These are phyloP conservation scores for Crotalus adamanteus DNA, from an alignment of 2,797 vertebrate genomes.

Conservation along the genomic window DNA sequence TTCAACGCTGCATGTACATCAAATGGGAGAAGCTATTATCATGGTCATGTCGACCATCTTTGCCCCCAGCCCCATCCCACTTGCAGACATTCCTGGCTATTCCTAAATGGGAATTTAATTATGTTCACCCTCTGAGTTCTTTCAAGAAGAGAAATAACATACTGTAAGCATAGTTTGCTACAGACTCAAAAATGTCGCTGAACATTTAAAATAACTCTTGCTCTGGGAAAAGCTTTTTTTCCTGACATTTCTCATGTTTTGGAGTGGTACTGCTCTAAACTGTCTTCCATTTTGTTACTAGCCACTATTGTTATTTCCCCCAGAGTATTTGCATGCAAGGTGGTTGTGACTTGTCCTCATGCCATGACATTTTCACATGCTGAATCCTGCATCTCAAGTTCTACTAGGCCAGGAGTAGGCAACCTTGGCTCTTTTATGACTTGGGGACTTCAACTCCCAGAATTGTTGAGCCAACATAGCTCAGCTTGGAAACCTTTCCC, in stretches of 20 bases:
- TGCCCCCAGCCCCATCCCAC: background rate
- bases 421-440: too few species aligned
- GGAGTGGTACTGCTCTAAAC: background rate
- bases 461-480: too few species aligned
- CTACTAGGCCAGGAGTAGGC: background rate
- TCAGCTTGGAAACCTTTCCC: too few species aligned
- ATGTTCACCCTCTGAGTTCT: background rate
- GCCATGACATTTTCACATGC: background rate
- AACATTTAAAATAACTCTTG: background rate
- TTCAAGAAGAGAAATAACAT: background rate
- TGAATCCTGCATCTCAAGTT: background rate
- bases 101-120: background rate
- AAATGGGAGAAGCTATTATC: background rate
- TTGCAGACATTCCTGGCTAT: background rate
- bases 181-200: background rate
- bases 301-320: background rate
- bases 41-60: background rate
- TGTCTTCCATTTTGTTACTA: background rate
- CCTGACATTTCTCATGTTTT: background rate
- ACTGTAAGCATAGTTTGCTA: background rate
- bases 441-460: too few species aligned
- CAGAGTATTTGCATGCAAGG: background rate
- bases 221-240: background rate
- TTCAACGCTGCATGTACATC: background rate
- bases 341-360: background rate